Conservation (phyloP, 2,113 vertebrate genomes). For the Procavia capensis region DNA sequence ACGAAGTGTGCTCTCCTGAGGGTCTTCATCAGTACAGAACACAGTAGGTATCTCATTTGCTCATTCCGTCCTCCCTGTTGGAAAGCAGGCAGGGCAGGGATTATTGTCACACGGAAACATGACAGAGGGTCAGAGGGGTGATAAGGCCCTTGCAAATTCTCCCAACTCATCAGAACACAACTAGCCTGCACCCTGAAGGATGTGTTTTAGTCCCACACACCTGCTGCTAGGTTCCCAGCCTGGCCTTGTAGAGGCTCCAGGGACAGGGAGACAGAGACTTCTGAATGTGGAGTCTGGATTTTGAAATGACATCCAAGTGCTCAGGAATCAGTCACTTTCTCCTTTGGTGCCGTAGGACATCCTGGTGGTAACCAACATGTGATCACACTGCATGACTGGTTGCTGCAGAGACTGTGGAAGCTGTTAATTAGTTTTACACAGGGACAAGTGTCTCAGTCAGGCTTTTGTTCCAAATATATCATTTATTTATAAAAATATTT, state of each 20-base stretch:
- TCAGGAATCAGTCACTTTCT: not conserved
- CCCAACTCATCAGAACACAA: not conserved
- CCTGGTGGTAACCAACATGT: not conserved
- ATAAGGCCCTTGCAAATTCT: not conserved
- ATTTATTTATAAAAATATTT: not conserved
- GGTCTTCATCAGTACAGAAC: not conserved
- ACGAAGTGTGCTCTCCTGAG: not conserved
- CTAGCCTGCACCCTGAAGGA: not conserved
- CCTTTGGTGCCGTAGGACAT: not conserved
- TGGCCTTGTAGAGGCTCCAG: not conserved
- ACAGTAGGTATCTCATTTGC: not conserved
- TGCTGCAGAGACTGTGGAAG: not conserved
- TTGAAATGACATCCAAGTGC: not conserved
- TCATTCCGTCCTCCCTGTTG: not conserved
- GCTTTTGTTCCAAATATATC: constrained; percentile 16
- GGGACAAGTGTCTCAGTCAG: not conserved
- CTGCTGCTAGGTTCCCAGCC: not conserved
- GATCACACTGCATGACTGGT: not conserved
- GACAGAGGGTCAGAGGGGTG: not conserved
- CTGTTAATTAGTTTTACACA: not conserved
- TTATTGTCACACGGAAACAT: not conserved
- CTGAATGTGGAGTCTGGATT: not conserved
- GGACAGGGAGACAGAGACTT: not conserved
- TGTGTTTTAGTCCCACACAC: not conserved
- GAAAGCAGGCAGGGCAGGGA: not conserved